Base-by-base conservation (phyloP, 2,113 vertebrate genomes). In the Bettongia penicillata region DNA sequence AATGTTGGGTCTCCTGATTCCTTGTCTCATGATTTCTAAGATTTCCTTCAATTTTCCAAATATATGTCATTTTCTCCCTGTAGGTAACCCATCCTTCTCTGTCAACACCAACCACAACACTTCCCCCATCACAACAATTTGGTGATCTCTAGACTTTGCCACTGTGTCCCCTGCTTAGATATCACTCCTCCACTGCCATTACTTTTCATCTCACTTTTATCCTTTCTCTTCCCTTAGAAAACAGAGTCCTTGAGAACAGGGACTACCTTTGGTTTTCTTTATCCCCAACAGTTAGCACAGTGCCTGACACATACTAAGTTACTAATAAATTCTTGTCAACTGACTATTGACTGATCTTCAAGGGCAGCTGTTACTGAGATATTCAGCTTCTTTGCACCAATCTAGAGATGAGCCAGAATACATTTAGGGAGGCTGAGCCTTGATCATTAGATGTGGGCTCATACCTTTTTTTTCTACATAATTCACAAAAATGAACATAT, bases 141-240 rank as follows among this genome's bases (percentile, higher is more conserved):
- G 68, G 19, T n/a, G 16, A n/a, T n/a, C 37, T 77, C 4, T n/a
- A n/a, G 37, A n/a, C 61, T 68, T 6, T 77, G 37, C 14, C 4
- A n/a, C 31, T 77, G 5, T 16, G 14, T 22, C 68, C 68, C 5
- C 37, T 19, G 37, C 37, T n/a, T 77, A 7, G 68, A n/a, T 10
- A n/a, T 0, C 19, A 22, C 16, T n/a, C 1, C 6, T 19, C 5
- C 68, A 43, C 19, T 43, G 19, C n/a, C 68, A 6, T 6, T 3
- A 8, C 14, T 23, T 84, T 84, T 43, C 14, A 28, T 8, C 31
- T 37, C 26, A 5, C 7, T 8, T 84, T 43, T 84, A 16, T 37
- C 22, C 37, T 84, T 84, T 77, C 43, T 84, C 37, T 43, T 84
- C n/a, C 16, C 16, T 77, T 84, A 84, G 19, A 84, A 84, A 2